Conservation (phyloP, 2,888 invertebrate genomes). For the Byasa hedistus region DNA sequence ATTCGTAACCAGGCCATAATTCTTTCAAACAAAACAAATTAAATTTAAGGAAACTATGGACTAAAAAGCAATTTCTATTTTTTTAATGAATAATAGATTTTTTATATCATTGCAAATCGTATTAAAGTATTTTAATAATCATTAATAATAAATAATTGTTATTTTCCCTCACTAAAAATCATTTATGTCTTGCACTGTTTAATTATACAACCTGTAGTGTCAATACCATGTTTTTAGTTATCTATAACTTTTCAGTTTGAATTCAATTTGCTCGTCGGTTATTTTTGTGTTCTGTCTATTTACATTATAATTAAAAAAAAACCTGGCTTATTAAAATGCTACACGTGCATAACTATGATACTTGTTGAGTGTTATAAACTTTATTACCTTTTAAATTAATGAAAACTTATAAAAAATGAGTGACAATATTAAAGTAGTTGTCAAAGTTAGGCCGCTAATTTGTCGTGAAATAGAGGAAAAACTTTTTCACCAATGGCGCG, state of each 20-base stretch:
- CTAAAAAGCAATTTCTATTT: no score
- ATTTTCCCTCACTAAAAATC: no score
- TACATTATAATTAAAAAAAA: conserved; percentile 13
- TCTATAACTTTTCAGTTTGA: conserved; percentile 42
- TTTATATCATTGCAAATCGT: no score
- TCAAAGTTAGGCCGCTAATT: conserved; percentile 85
- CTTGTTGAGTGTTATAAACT: conserved; percentile 33
- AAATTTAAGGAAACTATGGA: no score
- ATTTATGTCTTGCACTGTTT: not conserved
- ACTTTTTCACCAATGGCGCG: conserved; percentile 80
- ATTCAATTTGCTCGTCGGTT: conserved; percentile 42
- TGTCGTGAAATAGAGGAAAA: conserved; percentile 82
- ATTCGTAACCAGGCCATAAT: no score
- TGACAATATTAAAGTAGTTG: conserved; percentile 86
- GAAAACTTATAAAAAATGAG: conserved; percentile 67
- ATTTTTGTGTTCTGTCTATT: conserved; percentile 35
- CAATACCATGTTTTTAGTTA: not conserved
- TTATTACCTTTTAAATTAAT: conserved; percentile 34
- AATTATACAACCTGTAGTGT: not conserved
- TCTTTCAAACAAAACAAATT: no score
- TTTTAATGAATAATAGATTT: no score
- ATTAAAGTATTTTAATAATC: no score
- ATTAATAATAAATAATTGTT: no score
- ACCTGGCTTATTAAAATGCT: conserved; percentile 23
- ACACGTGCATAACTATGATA: conserved; percentile 31